Conservation (phyloP, 2,113 vertebrate genomes). For the Chamaetylas fuelleborni region DNA sequence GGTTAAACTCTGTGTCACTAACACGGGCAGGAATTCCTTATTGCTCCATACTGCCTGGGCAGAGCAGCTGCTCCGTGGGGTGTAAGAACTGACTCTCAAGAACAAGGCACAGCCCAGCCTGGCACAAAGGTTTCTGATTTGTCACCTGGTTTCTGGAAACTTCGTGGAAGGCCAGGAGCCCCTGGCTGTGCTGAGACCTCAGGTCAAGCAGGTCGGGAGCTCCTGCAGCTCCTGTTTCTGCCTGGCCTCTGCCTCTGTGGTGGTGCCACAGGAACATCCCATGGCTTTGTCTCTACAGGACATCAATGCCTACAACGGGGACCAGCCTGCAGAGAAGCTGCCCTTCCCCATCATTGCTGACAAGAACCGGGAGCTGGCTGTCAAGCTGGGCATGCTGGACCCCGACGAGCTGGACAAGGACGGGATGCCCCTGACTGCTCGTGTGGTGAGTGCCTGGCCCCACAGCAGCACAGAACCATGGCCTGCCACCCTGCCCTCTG, state of each 20-base stretch:
- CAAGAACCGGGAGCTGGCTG: constrained; percentile 82
- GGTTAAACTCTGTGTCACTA: neutral
- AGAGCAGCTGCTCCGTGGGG: neutral
- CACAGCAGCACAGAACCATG: neutral
- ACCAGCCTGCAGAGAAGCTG: constrained; percentile 66
- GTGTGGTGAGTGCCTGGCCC: constrained; percentile 82
- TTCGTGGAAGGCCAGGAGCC: neutral
- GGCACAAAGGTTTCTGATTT: neutral
- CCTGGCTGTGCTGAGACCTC: neutral
- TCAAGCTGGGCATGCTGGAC: constrained; percentile 93
- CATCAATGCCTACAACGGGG: constrained; percentile 81
- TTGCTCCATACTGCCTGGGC: neutral
- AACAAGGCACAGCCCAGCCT: neutral
- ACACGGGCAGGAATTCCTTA: rapidly evolving
- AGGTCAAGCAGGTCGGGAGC: neutral
- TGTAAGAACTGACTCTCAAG: neutral
- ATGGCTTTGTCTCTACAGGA: constrained; percentile 76
- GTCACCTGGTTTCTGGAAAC: neutral
- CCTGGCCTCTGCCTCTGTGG: neutral
- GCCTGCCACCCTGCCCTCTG: neutral
- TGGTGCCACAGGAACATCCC: rapidly evolving
- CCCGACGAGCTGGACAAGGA: constrained; percentile 89
- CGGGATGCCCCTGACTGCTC: constrained; percentile 89
- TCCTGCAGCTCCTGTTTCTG: neutral
- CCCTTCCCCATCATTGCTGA: constrained; percentile 98